Base-by-base conservation (phyloP, 2,113 vertebrate genomes). In the Gopherus evgoodei region DNA sequence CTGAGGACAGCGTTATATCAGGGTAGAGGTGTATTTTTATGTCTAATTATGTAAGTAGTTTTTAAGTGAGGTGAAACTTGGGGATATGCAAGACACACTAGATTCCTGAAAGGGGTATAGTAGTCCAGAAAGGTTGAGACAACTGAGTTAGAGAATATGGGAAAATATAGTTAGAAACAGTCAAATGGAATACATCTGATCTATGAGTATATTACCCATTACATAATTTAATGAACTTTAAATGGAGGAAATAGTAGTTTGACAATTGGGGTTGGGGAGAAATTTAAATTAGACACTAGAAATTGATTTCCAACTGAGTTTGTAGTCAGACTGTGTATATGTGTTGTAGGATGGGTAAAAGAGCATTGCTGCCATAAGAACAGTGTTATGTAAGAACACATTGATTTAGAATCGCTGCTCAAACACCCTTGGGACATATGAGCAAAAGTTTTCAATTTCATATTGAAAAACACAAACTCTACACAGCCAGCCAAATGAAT, bases 321-420 rank as follows among this genome's bases (percentile, higher is more conserved):
- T 5, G 0, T 11, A 53, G 72, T 75, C 8, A 75, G 76, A 24
- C n/a, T 59, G 5, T 8, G 8, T n/a, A 0, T 52, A 2, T 76
- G 53, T 8, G 8, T 35, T 84, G 65, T 31, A 25, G 10, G 3
- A n/a, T 21, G 42, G 24, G 21, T n/a, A 95, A 62, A 84, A 7
- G 44, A 91, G 76, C 62, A 53, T 65, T 52, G 57, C 91, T 47
- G 31, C 65, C 6, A 38, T 3, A 83, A 72, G 35, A 90, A 24
- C 25, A 65, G 53, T 81, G 49, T 4, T 72, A 27, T 2, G 0
- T 52, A 62, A 83, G n/a, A 22, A 72, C 16, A 35, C 90, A 85
- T 78, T 27, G 75, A 13, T 59, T 90, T 65, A 83, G 22, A 93
- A 75, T 21, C 2, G 91, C 91, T 78, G 44, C 21, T 90, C 2